Evolutionary conservation across 2,888 invertebrate species (phyloP).

Genomic region (Eupeodes luniger): DNA sequence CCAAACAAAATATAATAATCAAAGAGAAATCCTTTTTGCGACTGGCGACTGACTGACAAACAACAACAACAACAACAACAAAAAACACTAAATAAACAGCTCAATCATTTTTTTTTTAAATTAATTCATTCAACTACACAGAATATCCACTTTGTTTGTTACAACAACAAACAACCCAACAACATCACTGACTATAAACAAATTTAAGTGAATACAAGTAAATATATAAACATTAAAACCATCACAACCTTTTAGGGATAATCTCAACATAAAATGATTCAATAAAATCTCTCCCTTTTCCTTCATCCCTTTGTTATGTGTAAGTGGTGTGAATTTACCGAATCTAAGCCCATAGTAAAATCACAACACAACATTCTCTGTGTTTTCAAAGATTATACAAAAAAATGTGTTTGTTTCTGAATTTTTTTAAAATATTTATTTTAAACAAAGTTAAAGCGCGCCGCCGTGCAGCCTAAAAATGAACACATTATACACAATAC

Average conservation of each 20-base stretch:
- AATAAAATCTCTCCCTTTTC: not conserved
- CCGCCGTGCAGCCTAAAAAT: conserved; percentile 23
- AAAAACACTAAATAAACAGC: conserved; percentile 3
- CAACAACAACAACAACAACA: not conserved
- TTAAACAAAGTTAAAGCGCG: not conserved
- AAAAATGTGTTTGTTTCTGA: conserved; percentile 46
- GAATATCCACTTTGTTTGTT: conserved; percentile 55
- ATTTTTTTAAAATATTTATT: not conserved
- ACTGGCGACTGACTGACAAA: not conserved
- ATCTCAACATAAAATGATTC: conserved; percentile 52
- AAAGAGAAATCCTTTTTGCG: not conserved
- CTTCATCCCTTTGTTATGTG: not conserved
- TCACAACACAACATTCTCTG: conserved; percentile 27
- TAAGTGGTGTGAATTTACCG: no score
- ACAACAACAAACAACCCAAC: conserved; percentile 40
- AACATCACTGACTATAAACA: conserved; percentile 9
- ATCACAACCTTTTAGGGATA: conserved; percentile 47
- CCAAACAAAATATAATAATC: not conserved
- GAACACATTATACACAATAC: conserved; percentile 37
- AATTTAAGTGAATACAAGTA: not conserved
- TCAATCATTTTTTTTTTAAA: conserved; percentile 4
- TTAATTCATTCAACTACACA: conserved; percentile 51
- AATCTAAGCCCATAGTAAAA: not conserved
- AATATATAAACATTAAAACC: conserved; percentile 43
- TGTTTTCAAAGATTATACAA: conserved; percentile 29